Evolutionary conservation across 2,797 vertebrate species (phyloP).

Genomic region (Enteromius thamalakanensis): DNA sequence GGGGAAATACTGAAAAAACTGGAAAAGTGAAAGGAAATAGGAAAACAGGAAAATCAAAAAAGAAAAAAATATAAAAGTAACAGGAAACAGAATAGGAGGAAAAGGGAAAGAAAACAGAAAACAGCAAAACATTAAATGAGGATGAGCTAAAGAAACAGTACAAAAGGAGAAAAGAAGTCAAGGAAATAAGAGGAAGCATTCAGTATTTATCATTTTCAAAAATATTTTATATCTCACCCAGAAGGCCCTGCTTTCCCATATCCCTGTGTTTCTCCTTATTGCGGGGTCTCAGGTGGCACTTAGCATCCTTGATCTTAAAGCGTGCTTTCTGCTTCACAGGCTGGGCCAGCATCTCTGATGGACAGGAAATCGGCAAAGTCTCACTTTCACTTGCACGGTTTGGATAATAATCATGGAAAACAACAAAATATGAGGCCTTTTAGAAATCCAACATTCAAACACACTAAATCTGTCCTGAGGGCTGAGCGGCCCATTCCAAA

Average conservation of each 20-base stretch:
- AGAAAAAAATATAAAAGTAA: not conserved
- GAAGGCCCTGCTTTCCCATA: constrained; percentile 74
- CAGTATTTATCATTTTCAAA: not conserved
- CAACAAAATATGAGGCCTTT: constrained; percentile 27
- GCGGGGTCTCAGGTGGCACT: constrained; percentile 89
- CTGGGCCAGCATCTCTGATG: constrained; percentile 79
- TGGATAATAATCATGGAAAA: constrained; percentile 43
- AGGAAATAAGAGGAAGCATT: not conserved
- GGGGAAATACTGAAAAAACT: not conserved
- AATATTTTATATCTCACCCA: constrained; percentile 75
- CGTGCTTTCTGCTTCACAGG: constrained; percentile 92
- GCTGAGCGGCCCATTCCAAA: constrained; percentile 25
- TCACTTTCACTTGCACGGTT: constrained; percentile 18
- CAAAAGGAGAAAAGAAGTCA: not conserved
- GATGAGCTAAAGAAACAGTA: not conserved
- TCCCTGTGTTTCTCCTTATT: constrained; percentile 87
- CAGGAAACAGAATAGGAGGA: not conserved
- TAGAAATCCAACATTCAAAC: constrained; percentile 30
- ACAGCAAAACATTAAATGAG: not conserved
- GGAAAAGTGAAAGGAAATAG: not conserved
- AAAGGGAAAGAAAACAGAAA: not conserved
- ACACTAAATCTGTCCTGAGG: constrained; percentile 38
- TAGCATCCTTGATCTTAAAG: constrained; percentile 95
- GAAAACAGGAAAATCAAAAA: not conserved
- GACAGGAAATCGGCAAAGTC: constrained; percentile 41